Evolutionary conservation across 2,797 vertebrate species (phyloP), one percentile per base, ranked within the genome.

Genomic region (Anas georgica): DNA sequence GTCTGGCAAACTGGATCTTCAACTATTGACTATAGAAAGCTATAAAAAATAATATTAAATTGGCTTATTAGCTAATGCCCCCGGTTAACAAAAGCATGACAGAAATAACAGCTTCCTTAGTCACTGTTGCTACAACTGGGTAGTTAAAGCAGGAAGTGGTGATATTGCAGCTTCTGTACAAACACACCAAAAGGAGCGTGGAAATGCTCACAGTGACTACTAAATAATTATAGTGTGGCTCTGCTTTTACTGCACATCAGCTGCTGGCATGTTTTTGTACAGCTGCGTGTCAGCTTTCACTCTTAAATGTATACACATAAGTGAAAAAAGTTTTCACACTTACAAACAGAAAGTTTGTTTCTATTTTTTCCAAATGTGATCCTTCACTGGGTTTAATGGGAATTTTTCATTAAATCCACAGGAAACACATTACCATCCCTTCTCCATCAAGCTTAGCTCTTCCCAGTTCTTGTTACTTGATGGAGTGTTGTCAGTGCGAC

Each of bases 361-460:
- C 8, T 7, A 59, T 43, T 9, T 7, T 67, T 48, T 52, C 5
- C 9, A 16, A 0, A 0, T 25, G 5, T 48, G 5, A 74, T 58
- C 17, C 23, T 75, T 82, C 10, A 7, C 3, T 28, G 14, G 3
- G 3, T 67, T 48, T 25, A 46, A 35, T 20, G 7, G 8, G 45
- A 91, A 60, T 70, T 52, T 3, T 63, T 68, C 10, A 66, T 41
- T 88, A 78, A 68, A 48, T 39, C 22, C 23, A 74, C 16, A 56
- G 21, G 28, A 58, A 58, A 6, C 12, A 33, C 23, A 9, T 21
- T 64, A 64, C 3, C 1, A 12, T 60, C 8, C 41, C 10, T 62
- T 66, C 15, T 52, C 12, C 6, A n/a, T 7, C 5, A 83, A 18
- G 3, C 73, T 75, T 20, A 80, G 12, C 2, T 86, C 48, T 80